These are phyloP conservation scores for Tuberolachnus salignus DNA, from an alignment of 2,888 invertebrate genomes.

Conservation along the genomic window DNA sequence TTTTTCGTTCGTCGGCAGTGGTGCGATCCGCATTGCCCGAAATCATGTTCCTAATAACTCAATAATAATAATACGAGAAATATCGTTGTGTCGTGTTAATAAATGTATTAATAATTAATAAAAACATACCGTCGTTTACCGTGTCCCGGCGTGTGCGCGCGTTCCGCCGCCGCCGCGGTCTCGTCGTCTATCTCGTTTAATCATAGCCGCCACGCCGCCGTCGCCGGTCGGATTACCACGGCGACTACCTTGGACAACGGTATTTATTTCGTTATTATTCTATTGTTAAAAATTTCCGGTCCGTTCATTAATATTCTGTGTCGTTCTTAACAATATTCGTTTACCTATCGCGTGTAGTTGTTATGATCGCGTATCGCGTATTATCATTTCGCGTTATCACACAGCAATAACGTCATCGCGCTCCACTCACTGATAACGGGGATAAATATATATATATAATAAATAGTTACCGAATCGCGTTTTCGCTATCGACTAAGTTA, in stretches of 20 bases:
- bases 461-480: not conserved
- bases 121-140: not conserved
- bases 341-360: not conserved
- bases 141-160: slow-evolving; percentile 34
- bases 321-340: no score
- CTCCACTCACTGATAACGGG: slow-evolving; percentile 22
- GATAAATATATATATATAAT: not conserved
- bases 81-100: not conserved
- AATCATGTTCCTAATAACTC: not conserved
- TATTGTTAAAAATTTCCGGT: not conserved
- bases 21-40: not conserved
- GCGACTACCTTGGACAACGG: slow-evolving; percentile 49
- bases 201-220: no score
- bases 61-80: not conserved
- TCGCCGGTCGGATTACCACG: slow-evolving; percentile 24
- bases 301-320: no score
- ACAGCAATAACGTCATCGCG: not conserved
- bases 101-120: not conserved
- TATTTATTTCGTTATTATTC: slow-evolving; percentile 8
- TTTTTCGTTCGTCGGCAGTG: not conserved
- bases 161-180: slow-evolving; percentile 25
- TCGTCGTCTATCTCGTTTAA: slow-evolving; percentile 18
- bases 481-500: not conserved
- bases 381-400: slow-evolving; percentile 40
- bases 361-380: not conserved